phyloP scores from a whole-genome alignment of 2,888 invertebrate genomes.

The Carpatolechia fugitivella region DNA sequence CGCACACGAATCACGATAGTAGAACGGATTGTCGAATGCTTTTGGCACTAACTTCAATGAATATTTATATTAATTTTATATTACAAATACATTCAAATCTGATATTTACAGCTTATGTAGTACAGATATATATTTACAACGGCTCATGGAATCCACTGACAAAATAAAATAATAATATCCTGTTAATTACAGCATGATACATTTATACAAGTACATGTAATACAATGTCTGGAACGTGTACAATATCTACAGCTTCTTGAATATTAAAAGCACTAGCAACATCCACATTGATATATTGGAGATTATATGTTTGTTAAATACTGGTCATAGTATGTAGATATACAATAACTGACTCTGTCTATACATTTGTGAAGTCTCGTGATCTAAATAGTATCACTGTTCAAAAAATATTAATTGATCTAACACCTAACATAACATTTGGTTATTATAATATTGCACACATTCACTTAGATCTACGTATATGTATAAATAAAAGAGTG shows the following conservation, averaged over 20 bases:
- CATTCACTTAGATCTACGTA: constrained; percentile 65
- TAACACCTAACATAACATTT: constrained; percentile 63
- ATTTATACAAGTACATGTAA: constrained; percentile 45
- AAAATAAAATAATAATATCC: constrained; percentile 42
- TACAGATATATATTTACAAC: constrained; percentile 56
- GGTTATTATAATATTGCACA: constrained; percentile 65
- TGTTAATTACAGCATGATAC: constrained; percentile 40
- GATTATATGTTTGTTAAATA: constrained; percentile 29
- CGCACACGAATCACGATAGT: constrained; percentile 38
- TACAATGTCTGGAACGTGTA: constrained; percentile 53
- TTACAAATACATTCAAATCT: constrained; percentile 64
- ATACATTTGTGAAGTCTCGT: constrained; percentile 20
- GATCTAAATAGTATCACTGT: constrained; percentile 40
- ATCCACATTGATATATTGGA: constrained; percentile 41
- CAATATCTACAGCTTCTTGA: constrained; percentile 55
- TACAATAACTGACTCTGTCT: constrained; percentile 9
- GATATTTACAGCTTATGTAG: constrained; percentile 71
- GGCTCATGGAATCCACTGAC: constrained; percentile 38
- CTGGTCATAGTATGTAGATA: constrained; percentile 16
- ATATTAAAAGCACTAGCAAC: constrained; percentile 49
- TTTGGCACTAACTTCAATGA: constrained; percentile 77
- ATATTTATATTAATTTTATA: constrained; percentile 58
- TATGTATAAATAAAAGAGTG: constrained; percentile 60
- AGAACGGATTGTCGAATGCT: constrained; percentile 62
- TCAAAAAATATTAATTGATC: constrained; percentile 45